Evolutionary conservation across 2,113 vertebrate genomes (phyloP), one percentile per base, ranked within the genome.

Genomic region (Morone chrysops): DNA sequence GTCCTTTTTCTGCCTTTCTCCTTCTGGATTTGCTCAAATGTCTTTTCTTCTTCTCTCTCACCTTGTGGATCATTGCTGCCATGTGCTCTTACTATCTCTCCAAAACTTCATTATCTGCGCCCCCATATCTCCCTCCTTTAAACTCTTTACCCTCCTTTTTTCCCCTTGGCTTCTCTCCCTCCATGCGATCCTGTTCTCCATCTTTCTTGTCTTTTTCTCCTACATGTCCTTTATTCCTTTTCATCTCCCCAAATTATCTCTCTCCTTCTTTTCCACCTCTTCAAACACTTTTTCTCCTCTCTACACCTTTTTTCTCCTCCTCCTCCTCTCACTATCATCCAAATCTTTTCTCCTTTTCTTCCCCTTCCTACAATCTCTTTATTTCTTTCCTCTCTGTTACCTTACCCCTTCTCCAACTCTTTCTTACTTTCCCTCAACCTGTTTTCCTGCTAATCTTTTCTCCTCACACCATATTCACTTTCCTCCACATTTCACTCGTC

Each of bases 401-500:
- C 50, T 6, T 4, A 25, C 25, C n/a, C n/a, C n/a, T n/a, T n/a
- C 41, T 70, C 45, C 47, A 17, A 47, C 51, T 73, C 38, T 18
- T 47, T 51, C 43, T 8, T 25, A 20, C n/a, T 50, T 14, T 61
- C 31, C 10, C 38, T 50, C 20, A 50, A 47, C 1, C 50, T 40
- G 41, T 31, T 31, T 31, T 31, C 31, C 31, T 4, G 31, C 31
- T 31, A 57, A 53, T 31, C 25, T 22, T 36, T 43, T 57, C n/a
- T 12, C 18, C 5, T 43, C 41, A 20, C 38, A 2, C 31, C 25
- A 16, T 25, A 25, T 25, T 25, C 25, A 36, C 20, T 43, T 11
- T 56, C 0, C 63, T 53, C 56, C 75, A 53, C 81, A 62, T 84
- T 65, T 68, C 17, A 16, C 62, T 38, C 78, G 81, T 53, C 36